phyloP scores from a whole-genome alignment of 2,888 invertebrate genomes.

The Ferrisia virgata region DNA sequence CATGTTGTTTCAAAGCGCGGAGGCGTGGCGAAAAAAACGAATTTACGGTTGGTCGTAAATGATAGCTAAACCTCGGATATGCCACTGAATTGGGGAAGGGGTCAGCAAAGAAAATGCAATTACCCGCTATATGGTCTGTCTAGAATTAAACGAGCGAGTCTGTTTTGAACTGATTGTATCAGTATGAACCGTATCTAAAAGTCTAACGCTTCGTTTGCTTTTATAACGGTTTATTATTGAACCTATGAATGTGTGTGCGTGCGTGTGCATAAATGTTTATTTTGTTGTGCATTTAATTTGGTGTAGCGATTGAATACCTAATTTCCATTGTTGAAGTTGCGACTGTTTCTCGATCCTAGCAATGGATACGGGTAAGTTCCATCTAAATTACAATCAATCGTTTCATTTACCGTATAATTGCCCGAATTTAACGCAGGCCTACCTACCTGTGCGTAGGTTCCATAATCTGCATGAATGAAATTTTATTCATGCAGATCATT shows the following conservation, averaged over 20 bases:
- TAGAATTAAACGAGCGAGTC: slow-evolving; percentile 43
- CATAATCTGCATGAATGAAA: not conserved
- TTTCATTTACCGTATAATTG: not conserved
- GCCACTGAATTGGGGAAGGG: slow-evolving; percentile 32
- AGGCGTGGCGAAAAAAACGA: slow-evolving; percentile 41
- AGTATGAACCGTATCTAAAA: slow-evolving; percentile 43
- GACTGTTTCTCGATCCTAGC: not conserved
- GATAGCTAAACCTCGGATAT: slow-evolving; percentile 16
- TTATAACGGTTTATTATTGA: slow-evolving; percentile 38
- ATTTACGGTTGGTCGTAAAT: slow-evolving; percentile 34
- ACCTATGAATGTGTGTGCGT: slow-evolving; percentile 10
- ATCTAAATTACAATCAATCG: not conserved
- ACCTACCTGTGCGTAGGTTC: not conserved
- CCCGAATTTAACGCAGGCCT: not conserved
- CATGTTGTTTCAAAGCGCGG: slow-evolving; percentile 37
- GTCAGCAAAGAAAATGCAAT: slow-evolving; percentile 39
- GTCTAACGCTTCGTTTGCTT: slow-evolving; percentile 44
- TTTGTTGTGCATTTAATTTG: slow-evolving; percentile 11
- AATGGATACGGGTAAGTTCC: slow-evolving; percentile 22
- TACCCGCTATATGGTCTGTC: slow-evolving; percentile 45
- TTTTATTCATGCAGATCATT: not conserved
- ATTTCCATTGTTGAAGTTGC: not conserved
- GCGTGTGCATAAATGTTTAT: slow-evolving; percentile 1
- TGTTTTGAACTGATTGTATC: slow-evolving; percentile 45
- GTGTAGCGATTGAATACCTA: not conserved